A percentile compares a stretch with the other conserved stretches of the same genome.
Conservation (phyloP, 2,113 vertebrate genomes). For the Pituophis catenifer region DNA sequence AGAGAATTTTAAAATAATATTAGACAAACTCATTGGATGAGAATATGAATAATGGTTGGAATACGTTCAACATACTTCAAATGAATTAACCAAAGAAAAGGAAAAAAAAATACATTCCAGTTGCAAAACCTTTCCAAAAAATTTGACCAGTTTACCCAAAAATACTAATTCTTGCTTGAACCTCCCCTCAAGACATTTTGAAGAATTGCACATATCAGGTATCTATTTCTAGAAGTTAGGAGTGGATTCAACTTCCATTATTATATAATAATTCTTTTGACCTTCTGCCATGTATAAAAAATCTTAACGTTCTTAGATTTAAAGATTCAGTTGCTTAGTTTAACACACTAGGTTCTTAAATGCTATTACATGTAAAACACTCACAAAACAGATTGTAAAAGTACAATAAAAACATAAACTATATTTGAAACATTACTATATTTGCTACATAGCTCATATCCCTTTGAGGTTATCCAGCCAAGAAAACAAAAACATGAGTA, state of each 20-base stretch:
- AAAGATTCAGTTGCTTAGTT: background rate
- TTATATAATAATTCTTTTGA: background rate
- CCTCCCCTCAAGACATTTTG: background rate
- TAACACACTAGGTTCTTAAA: background rate
- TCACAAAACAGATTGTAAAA: background rate
- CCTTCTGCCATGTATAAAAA: background rate
- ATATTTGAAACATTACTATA: background rate
- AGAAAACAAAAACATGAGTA: background rate
- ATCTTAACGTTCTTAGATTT: background rate
- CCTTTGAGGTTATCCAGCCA: background rate
- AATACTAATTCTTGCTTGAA: background rate
- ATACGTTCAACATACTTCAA: background rate
- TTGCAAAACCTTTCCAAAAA: background rate
- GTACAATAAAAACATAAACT: background rate
- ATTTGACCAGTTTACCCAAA: background rate
- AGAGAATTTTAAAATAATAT: background rate
- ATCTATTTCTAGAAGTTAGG: background rate
- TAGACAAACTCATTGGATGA: background rate
- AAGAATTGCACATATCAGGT: background rate
- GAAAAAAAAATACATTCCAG: background rate
- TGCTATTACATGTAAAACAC: background rate
- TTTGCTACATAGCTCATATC: background rate
- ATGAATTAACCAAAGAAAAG: background rate
- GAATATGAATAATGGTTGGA: background rate
- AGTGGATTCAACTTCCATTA: background rate